phyloP scores from a whole-genome alignment of 2,797 vertebrate species.

The Picus viridis region DNA sequence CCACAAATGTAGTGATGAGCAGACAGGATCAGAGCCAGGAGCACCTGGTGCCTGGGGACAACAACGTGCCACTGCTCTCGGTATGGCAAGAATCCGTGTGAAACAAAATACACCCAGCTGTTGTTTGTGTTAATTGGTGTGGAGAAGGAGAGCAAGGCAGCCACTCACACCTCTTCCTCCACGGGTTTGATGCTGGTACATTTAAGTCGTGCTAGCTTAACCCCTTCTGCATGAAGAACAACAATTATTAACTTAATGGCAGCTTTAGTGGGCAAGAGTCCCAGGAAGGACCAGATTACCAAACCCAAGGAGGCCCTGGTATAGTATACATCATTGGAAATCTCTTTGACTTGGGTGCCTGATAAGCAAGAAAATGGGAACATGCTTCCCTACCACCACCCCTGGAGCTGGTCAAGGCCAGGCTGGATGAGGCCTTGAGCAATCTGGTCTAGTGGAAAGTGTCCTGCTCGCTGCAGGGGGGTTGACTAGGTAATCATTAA shows the following conservation, averaged over 20 bases:
- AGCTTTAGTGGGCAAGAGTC: fast-evolving
- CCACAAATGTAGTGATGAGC: background rate
- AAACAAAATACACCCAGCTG: background rate
- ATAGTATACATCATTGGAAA: fast-evolving
- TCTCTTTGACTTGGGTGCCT: background rate
- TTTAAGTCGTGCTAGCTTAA: background rate
- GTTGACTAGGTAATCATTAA: too few relatives aligned
- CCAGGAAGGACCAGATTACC: background rate
- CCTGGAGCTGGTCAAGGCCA: too few relatives aligned
- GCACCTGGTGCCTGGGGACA: background rate
- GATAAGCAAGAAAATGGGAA: background rate
- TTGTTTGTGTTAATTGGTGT: background rate
- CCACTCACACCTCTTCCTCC: background rate
- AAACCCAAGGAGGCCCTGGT: background rate
- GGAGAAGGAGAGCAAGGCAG: background rate
- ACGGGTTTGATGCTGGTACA: background rate
- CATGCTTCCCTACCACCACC: too few relatives aligned
- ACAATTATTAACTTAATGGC: background rate
- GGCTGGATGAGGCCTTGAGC: too few relatives aligned
- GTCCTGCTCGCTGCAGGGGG: too few relatives aligned
- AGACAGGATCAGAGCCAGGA: background rate
- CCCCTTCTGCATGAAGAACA: background rate
- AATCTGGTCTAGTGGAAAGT: too few relatives aligned
- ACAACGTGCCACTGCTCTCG: background rate
- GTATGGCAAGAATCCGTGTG: background rate